Base-by-base conservation (phyloP, 2,888 invertebrate genomes). In the Shargacucullia verbasci region DNA sequence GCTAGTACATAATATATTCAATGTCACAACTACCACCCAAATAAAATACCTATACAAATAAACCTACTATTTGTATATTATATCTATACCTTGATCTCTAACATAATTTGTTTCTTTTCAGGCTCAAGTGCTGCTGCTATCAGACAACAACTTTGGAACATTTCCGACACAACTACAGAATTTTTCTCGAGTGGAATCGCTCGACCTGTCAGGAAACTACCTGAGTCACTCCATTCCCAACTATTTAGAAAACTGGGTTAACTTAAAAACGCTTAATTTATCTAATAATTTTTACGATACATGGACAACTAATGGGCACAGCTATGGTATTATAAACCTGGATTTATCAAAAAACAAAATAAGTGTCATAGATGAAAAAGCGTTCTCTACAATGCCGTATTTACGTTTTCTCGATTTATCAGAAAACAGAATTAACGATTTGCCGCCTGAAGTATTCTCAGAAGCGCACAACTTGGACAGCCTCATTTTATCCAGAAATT, bases 341-440 rank as follows among this genome's bases (percentile, higher is more conserved):
- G 96, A 96, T 79, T 82, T 97, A 46, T 96, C 96, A 0, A 92
- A 93, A 38, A 97, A 97, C 81, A 95, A 95, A 49, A 94, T 97
- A 45, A 94, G 92, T 34, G 84, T 81, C 1, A 88, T 97, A 14
- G 95, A 96, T 40, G 85, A 89, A 40, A 93, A 94, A 53, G 95
- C 96, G 0, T 97, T 97, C 80, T 84, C 82, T 14, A 92, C 90
- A 39, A 86, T 96, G 68, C 86, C 92, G 35, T 86, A 92, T 47
- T 84, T 97, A 31, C 91, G 93, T 48, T 86, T 87, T 27, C 84
- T 97, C 12, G 96, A 97, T 84, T 87, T 97, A 75, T 96, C 97
- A 0, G 95, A 94, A 76, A 97, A 97, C 81, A 95, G 95, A 83
- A 91, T 97, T 46, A 89, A 94, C 11, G 83, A 90, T 20, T 82